Conservation (phyloP, 2,113 vertebrate species). For the Pelodiscus sinensis region DNA sequence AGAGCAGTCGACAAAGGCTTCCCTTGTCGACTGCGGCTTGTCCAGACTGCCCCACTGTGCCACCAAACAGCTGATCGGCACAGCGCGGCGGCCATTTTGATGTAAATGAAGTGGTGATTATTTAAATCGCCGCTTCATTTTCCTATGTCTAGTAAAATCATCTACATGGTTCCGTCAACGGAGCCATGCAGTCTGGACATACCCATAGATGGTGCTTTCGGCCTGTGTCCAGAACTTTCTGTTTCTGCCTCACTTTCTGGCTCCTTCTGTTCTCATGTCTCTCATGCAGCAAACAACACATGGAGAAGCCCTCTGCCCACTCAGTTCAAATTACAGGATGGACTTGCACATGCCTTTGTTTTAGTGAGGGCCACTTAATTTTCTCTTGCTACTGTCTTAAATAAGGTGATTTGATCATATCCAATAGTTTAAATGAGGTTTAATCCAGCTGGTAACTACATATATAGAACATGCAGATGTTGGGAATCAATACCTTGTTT, state of each 20-base stretch:
- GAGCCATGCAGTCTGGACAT: too few species aligned
- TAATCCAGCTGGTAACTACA: background rate
- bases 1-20: too few species aligned
- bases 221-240: background rate
- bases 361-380: background rate
- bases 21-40: too few species aligned
- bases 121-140: too few species aligned
- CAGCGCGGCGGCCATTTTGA: too few species aligned
- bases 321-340: background rate
- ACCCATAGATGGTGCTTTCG: background rate
- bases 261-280: background rate
- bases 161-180: too few species aligned
- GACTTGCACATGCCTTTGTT: background rate
- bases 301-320: background rate
- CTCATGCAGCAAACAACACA: background rate
- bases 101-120: too few species aligned
- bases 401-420: background rate
- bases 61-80: too few species aligned
- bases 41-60: too few species aligned
- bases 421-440: background rate
- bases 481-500: background rate
- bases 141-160: too few species aligned
- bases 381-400: background rate
- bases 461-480: background rate
- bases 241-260: background rate